phyloP scores from a whole-genome alignment of 2,888 invertebrate genomes.

The Tiliacea aurago region DNA sequence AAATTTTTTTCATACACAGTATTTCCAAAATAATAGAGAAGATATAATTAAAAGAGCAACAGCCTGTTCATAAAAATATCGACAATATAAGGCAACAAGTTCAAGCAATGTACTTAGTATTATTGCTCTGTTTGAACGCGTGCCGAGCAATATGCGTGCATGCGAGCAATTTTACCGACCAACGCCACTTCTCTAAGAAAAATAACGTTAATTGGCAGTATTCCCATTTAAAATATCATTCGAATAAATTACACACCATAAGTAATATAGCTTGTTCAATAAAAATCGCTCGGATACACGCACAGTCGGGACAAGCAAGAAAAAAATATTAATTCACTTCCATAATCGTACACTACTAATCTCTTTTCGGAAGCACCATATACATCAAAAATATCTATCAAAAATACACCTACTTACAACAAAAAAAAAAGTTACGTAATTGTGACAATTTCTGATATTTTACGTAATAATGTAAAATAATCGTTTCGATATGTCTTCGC shows the following conservation, averaged over 20 bases:
- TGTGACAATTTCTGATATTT: slow-evolving; percentile 60
- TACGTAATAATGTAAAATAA: slow-evolving; percentile 59
- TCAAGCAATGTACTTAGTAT: slow-evolving; percentile 67
- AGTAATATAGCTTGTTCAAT: slow-evolving; percentile 49
- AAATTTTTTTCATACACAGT: slow-evolving; percentile 9
- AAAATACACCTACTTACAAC: slow-evolving; percentile 60
- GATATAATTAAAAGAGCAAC: slow-evolving; percentile 24
- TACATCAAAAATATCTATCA: slow-evolving; percentile 65
- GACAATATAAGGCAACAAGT: slow-evolving; percentile 61
- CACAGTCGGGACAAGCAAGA: slow-evolving; percentile 23
- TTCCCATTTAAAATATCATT: slow-evolving; percentile 14
- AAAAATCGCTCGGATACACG: slow-evolving; percentile 30
- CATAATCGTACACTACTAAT: slow-evolving; percentile 65
- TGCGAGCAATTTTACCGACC: slow-evolving; percentile 24
- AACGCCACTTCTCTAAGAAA: slow-evolving; percentile 26
- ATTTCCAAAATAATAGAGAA: slow-evolving; percentile 17
- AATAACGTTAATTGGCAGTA: slow-evolving; percentile 24
- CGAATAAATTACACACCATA: slow-evolving; percentile 49
- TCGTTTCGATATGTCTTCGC: slow-evolving; percentile 61
- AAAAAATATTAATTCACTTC: slow-evolving; percentile 39
- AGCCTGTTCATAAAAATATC: slow-evolving; percentile 55
- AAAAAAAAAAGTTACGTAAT: slow-evolving; percentile 59
- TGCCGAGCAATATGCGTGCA: slow-evolving; percentile 13
- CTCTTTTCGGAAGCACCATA: slow-evolving; percentile 72
- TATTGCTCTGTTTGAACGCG: slow-evolving; percentile 44